Evolutionary conservation across 2,113 vertebrate genomes (phyloP), one percentile per base, ranked within the genome.

Genomic region (Aspidoscelis tigris): DNA sequence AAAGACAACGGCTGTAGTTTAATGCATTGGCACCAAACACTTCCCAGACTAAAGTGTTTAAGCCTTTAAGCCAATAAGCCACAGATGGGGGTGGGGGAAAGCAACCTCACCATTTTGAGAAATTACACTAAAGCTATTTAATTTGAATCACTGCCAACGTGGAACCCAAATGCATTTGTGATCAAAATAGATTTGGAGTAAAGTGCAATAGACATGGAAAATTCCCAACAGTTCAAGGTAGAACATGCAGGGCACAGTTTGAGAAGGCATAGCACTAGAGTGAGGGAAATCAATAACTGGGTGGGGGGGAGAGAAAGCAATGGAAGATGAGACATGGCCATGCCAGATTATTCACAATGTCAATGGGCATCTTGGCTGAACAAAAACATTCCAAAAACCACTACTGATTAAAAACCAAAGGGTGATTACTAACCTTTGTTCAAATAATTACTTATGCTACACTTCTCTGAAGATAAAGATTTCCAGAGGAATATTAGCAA

Each of bases 51-150:
- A 86, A 53, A 79, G 4, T 69, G 3, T 20, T 84, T 24, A 44
- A 84, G 77, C 61, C 80, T 78, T 73, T 68, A 87, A 86, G 21
- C 3, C 16, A 82, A 68, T 83, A 84, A 88, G 77, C 82, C n/a
- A 47, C 77, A 84, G 33, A 2, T 22, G 18, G 47, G 84, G 89
- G 83, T 33, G 86, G 86, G 5, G 65, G 64, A 84, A 0, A 65
- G 20, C 1, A 73, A 69, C 76, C 73, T 8, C 76, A 76, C 39
- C 80, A 41, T 70, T 91, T 89, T 70, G 14, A 77, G 89, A 91
- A 88, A 74, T 14, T 82, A 5, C 22, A 80, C 10, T 88, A 86
- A 88, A 87, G 73, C 21, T 9, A 82, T 11, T 87, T 68, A 71
- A 83, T 87, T 86, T 86, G 21, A 76, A 20, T 61, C 33, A 3